Percentiles rank a stretch among this genome's conserved stretches.
These are phyloP conservation scores for Phaethon lepturus DNA, from an alignment of 2,113 vertebrate species.

Conservation along the genomic window DNA sequence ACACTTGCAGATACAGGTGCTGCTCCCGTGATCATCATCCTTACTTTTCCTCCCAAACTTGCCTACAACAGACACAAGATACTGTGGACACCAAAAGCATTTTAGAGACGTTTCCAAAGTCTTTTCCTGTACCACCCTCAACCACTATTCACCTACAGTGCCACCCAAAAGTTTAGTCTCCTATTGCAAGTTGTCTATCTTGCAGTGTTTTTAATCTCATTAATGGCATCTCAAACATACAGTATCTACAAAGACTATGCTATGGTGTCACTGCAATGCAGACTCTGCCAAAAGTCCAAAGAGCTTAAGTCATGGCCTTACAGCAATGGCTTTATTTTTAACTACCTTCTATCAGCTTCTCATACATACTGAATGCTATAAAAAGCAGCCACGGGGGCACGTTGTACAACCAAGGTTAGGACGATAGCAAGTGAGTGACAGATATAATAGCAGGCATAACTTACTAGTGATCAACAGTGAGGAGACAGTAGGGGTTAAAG, in stretches of 20 bases:
- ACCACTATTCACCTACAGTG: background rate
- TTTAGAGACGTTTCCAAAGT: background rate
- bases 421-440: background rate
- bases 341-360: background rate
- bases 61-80: constrained; percentile 76
- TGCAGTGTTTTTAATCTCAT: background rate
- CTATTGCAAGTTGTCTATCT: background rate
- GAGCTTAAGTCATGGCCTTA: background rate
- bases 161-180: background rate
- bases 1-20: constrained; percentile 93
- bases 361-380: background rate
- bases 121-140: background rate
- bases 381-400: background rate
- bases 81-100: constrained; percentile 33
- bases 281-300: background rate
- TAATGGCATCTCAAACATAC: background rate
- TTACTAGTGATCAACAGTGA: background rate
- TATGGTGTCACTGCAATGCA: background rate
- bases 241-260: background rate
- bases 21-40: constrained; percentile 93
- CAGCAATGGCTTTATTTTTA: background rate
- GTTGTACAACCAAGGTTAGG: background rate
- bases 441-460: background rate
- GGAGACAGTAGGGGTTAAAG: background rate
- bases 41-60: constrained; percentile 90